A percentile compares a stretch with the other conserved stretches of the same genome.
phyloP scores from a whole-genome alignment of 2,888 invertebrate genomes.

The Trileptium ribeirensis region DNA sequence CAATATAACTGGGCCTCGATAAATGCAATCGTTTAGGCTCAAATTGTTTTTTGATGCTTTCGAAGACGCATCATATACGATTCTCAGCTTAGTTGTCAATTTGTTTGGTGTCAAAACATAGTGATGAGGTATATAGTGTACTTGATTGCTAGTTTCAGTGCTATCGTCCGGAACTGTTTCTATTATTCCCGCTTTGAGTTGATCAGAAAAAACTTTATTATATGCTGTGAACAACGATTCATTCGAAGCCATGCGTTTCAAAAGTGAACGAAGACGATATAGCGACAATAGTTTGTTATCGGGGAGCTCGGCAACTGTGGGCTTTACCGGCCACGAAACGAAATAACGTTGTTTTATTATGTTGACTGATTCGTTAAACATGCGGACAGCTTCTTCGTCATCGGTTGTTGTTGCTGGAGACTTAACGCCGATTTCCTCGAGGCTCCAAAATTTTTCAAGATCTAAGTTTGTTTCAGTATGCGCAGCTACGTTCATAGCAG shows the following conservation, averaged over 20 bases:
- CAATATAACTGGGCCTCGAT: constrained; percentile 30
- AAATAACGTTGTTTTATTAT: neutral
- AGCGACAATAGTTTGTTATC: neutral
- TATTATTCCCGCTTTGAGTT: constrained; percentile 22
- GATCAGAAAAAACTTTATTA: constrained; percentile 19
- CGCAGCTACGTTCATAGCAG: too few species aligned
- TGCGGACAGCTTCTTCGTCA: neutral
- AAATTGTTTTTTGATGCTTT: constrained; percentile 11
- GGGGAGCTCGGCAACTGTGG: neutral
- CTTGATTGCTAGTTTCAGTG: neutral
- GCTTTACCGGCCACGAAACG: neutral
- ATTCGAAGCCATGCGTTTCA: neutral
- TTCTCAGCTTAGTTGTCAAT: constrained; percentile 34
- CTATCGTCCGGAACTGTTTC: constrained; percentile 12
- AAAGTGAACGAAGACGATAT: neutral
- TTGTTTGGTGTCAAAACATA: constrained; percentile 29
- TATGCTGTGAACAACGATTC: constrained; percentile 20
- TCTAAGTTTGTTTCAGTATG: too few species aligned
- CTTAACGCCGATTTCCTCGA: neutral
- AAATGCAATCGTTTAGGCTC: constrained; percentile 33
- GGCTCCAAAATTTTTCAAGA: neutral
- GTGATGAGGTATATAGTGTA: constrained; percentile 35
- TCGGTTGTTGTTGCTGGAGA: neutral
- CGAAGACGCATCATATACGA: constrained; percentile 39
- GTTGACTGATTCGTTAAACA: neutral